These are phyloP conservation scores for Sminthopsis crassicaudata DNA, from an alignment of 2,113 vertebrate species.

Conservation along the genomic window DNA sequence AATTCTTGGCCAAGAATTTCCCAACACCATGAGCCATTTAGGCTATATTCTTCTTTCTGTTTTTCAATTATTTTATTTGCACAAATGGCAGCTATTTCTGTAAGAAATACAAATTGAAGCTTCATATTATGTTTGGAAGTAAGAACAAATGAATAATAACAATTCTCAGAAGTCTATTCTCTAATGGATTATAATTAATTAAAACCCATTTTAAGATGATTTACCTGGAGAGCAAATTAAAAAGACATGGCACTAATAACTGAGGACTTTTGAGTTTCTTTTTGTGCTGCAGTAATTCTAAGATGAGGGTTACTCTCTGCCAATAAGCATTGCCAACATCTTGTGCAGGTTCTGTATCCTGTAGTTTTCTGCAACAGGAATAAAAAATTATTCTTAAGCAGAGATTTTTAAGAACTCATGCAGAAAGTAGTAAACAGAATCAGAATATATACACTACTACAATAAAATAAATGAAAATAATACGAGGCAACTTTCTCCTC, in stretches of 20 bases:
- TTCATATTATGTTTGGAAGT: not conserved
- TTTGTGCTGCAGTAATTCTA: conserved; percentile 97
- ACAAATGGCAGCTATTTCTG: not conserved
- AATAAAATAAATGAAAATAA: not conserved
- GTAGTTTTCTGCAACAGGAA: conserved; percentile 85
- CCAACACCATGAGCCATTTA: not conserved
- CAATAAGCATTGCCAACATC: conserved; percentile 86
- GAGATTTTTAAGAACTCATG: not conserved
- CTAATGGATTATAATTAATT: not conserved
- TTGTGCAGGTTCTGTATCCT: conserved; percentile 71
- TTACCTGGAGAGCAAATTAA: conserved; percentile 93
- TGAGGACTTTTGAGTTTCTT: conserved; percentile 93
- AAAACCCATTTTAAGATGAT: not conserved
- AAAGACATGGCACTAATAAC: conserved; percentile 90
- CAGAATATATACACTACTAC: not conserved
- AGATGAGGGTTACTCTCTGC: conserved; percentile 92
- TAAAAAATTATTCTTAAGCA: not conserved
- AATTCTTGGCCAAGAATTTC: not conserved
- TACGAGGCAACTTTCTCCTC: not conserved
- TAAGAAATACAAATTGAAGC: not conserved
- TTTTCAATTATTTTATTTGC: not conserved
- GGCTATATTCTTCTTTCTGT: not conserved
- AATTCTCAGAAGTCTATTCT: not conserved
- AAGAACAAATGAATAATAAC: not conserved
- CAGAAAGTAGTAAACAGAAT: not conserved